Evolutionary conservation across 2,797 vertebrate genomes (phyloP).

Genomic region (Anguilla anguilla): DNA sequence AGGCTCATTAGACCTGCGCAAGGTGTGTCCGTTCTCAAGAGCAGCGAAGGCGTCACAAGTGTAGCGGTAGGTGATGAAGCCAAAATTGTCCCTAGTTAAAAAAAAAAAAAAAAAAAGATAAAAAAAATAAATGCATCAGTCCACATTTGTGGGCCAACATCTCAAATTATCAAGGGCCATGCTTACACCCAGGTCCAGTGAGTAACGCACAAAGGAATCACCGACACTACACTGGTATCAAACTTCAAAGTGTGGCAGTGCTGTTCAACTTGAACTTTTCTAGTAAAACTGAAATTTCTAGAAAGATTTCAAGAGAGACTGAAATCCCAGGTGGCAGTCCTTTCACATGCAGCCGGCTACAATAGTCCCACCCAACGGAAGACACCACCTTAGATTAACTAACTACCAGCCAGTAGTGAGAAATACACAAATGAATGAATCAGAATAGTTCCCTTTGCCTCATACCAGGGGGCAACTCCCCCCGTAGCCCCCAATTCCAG

Average conservation of each 20-base stretch:
- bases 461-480: slow-evolving; percentile 4
- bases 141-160: slow-evolving; percentile 49
- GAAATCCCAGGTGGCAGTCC: slow-evolving; percentile 44
- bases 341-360: not conserved
- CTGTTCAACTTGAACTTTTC: slow-evolving; percentile 18
- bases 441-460: slow-evolving; percentile 29
- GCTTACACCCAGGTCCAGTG: not conserved
- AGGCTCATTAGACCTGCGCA: slow-evolving; percentile 89
- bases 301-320: not conserved
- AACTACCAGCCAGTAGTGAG: slow-evolving; percentile 28
- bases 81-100: slow-evolving; percentile 89
- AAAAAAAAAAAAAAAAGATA: slow-evolving; percentile 32
- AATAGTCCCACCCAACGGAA: slow-evolving; percentile 31
- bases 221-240: not conserved
- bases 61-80: slow-evolving; percentile 99
- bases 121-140: slow-evolving; percentile 53
- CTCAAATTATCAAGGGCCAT: not conserved
- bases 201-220: not conserved
- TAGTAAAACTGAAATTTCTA: slow-evolving; percentile 26
- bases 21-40: slow-evolving; percentile 96
- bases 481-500: not conserved
- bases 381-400: slow-evolving; percentile 37
- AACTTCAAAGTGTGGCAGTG: not conserved
- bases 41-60: slow-evolving; percentile 97
- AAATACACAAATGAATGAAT: slow-evolving; percentile 31